Evolutionary conservation across 2,888 invertebrate species (phyloP), one percentile per base, ranked within the genome.

Genomic region (Salpingus planirostris): DNA sequence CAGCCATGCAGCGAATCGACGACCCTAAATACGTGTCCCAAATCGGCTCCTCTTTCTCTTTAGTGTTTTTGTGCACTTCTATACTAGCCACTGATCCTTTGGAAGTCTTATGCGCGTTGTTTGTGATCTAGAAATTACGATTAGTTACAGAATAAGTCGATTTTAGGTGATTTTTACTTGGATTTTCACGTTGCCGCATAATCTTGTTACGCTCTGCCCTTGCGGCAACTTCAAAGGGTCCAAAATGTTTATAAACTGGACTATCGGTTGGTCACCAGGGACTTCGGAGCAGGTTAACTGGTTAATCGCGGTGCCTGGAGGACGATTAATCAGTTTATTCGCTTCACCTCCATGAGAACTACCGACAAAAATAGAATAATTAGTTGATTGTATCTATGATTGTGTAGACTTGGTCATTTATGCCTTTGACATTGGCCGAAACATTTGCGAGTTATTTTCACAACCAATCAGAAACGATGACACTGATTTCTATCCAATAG

Each of bases 1-100:
- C 75, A 36, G 73, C 69, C 14, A 77, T 63, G 44, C 76, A 77
- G 50, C 72, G 65, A 47, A 78, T 74, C 1, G 70, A 57, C 0
- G 74, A 72, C 0, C 78, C 78, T 49, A 80, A 65, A 54, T 76
- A 80, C 3, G 76, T 76, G 47, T 81, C 80, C 83, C 82, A 83
- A 1, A 76, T 67, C 2, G 75, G 74, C 37, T 77, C 76, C n/a
- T n/a, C 8, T 32, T 69, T 69, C n/a, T 70, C 70, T 0, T 66
- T 68, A 1, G 63, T 69, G 46, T 68, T 73, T 54, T 71, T 74
- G 36, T 64, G 70, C 43, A 66, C 68, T 60, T 74, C 78, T 47
- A 71, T 66, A 49, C 65, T 70, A 0, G 74, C 66, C 27, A 76
- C 54, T 14, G 73, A 64, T 1, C 78, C 80, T 52, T 73, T 74